Base-by-base conservation (phyloP, 2,113 vertebrate species). In the Arvicanthis niloticus region DNA sequence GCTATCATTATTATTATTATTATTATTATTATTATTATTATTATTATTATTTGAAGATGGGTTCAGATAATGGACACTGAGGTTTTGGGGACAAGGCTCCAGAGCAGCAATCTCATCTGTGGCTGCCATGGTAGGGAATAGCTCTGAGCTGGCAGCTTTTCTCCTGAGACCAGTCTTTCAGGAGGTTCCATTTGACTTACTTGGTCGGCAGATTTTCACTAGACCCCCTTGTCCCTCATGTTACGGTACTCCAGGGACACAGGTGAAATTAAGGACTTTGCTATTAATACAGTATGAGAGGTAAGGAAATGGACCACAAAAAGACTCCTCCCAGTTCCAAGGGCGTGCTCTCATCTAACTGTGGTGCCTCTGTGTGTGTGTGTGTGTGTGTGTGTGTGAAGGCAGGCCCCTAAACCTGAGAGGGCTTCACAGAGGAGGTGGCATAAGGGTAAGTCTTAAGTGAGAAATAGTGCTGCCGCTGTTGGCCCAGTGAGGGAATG, bases 211-310 rank as follows among this genome's bases (percentile, higher is more conserved):
- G 11, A n/a, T 70, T 88, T 75, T 75, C 31, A 31, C 34, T 42
- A 13, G n/a, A 85, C 37, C 37, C 3, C 58, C 81, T 78, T 78
- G 42, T 58, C 62, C 73, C 40, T 45, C 17, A 13, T 40, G 53
- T 86, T n/a, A 15, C 58, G 51, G 8, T 53, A 60, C 5, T 26
- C 58, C 92, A 88, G 91, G 75, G 40, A 88, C 31, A 29, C n/a
- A 70, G 68, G 86, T 73, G 88, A 92, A 82, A 68, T 85, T 1
- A 84, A 42, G 88, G 48, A 11, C 24, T 82, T 86, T 94, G 67
- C 31, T 87, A 12, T 48, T 40, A 16, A 19, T 58, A 67, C 34
- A 24, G 6, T 8, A 5, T 22, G 51, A 45, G 65, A 45, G 2
- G 17, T 6, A 62, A 22, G 48, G 56, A 40, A 48, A 17, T 75